phyloP scores from a whole-genome alignment of 2,797 vertebrate species.

The Ciconia nigra region DNA sequence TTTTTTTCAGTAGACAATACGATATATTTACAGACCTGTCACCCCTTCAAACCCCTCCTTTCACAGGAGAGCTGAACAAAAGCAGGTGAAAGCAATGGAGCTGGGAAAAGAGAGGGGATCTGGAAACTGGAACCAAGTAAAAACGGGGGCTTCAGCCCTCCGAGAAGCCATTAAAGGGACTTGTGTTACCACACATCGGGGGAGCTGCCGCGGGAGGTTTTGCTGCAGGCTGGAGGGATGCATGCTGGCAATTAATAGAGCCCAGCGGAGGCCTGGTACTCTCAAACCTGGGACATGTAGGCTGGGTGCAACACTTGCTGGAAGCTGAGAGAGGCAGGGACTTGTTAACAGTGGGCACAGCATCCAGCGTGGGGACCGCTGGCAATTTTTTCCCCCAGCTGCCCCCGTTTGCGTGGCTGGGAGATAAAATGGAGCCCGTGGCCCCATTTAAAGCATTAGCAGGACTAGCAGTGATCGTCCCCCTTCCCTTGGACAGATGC shows the following conservation, averaged over 20 bases:
- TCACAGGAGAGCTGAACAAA: not conserved
- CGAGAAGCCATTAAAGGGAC: not conserved
- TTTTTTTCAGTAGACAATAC: not conserved
- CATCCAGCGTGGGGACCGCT: rapidly evolving
- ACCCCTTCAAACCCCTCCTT: slow-evolving; percentile 14
- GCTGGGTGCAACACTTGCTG: not conserved
- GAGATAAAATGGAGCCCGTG: not conserved
- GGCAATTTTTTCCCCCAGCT: not conserved
- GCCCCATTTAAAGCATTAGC: not conserved
- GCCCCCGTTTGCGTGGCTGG: rapidly evolving
- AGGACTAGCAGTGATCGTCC: not conserved
- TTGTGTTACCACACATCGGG: not conserved
- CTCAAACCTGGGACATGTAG: not conserved
- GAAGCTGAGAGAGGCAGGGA: not conserved
- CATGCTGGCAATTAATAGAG: not conserved
- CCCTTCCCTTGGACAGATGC: not conserved
- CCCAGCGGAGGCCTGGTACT: not conserved
- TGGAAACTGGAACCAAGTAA: not conserved
- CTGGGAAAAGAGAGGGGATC: not conserved
- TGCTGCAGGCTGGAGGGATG: not conserved
- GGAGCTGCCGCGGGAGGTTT: not conserved
- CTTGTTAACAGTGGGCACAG: not conserved
- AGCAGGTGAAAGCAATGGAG: slow-evolving; percentile 6
- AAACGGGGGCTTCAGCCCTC: not conserved
- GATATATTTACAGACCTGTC: slow-evolving; percentile 40